Base-by-base conservation (phyloP, 2,888 invertebrate genomes). In the Hydrotaea diabolus region DNA sequence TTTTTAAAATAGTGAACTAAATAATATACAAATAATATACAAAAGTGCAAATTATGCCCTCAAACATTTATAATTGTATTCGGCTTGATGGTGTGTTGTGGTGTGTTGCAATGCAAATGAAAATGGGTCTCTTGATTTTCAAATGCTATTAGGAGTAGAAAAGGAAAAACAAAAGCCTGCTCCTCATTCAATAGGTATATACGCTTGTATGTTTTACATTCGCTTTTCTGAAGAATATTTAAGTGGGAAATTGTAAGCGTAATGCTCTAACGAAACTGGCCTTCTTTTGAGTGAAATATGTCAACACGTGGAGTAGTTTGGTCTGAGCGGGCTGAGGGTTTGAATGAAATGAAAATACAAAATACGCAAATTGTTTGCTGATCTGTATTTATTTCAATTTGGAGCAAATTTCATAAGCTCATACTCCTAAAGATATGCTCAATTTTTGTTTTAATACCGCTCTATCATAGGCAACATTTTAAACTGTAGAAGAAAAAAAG, bases 11-110 rank as follows among this genome's bases (percentile, higher is more conserved):
- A n/a, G n/a, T n/a, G n/a, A n/a, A n/a, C n/a, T n/a, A n/a, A n/a
- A n/a, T n/a, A n/a, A n/a, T 73, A 83, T 76, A 76, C 73, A 62
- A 74, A 74, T 74, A 74, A 62, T 59, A 62, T 62, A 74, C 62
- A 62, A 90, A 89, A 90, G 90, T 90, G 90, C 90, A 89, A 90
- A 89, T 89, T 90, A 89, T 89, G 90, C 89, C 88, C 89, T 89
- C 89, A 89, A 89, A 90, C 69, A 69, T 69, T 88, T 89, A 86
- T 88, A 89, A 89, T 88, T 87, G 87, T 85, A 15, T 23, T 49
- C 49, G 49, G n/a, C n/a, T 4, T n/a, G 17, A 8, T 0, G 39
- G 23, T 74, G 43, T 19, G 39, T 15, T 62, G 62, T n/a, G 23
- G 21, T 19, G 11, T 19, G 66, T 19, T 62, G 66, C 66, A 11